Evolutionary conservation across 1,140 invertebrate genomes (phyloP).

Genomic region (Heterodera schachtii): DNA sequence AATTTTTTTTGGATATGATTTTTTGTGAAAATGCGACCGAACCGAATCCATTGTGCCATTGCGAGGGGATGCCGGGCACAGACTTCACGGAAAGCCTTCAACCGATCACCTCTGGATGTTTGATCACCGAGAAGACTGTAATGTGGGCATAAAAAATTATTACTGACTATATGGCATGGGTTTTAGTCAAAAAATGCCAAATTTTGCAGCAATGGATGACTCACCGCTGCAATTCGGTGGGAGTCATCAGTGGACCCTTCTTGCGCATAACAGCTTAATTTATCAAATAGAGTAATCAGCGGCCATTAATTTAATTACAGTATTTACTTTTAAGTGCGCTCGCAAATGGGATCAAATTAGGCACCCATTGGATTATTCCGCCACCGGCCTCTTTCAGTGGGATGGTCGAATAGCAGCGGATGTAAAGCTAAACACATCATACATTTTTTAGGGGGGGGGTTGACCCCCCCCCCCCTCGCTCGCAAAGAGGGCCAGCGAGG

Average conservation of each 20-base stretch:
- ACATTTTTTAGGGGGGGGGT: too few relatives aligned
- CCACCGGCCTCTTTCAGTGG: slow-evolving; percentile 81
- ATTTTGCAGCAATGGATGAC: neutral
- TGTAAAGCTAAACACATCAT: slow-evolving; percentile 55
- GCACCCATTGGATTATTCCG: slow-evolving; percentile 92
- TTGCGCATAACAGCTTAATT: neutral
- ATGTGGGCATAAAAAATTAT: neutral
- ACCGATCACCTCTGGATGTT: slow-evolving; percentile 28
- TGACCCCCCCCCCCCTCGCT: too few relatives aligned
- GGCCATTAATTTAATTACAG: neutral
- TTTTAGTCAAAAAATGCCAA: neutral
- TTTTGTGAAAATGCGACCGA: slow-evolving; percentile 21
- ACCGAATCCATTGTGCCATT: slow-evolving; percentile 72
- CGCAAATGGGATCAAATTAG: slow-evolving; percentile 80
- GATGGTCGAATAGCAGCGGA: slow-evolving; percentile 72
- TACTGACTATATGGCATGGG: too few relatives aligned
- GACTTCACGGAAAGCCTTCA: slow-evolving; percentile 31
- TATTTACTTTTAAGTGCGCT: neutral
- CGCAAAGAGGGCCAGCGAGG: too few relatives aligned
- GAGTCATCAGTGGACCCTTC: slow-evolving; percentile 51
- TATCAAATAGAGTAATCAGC: neutral
- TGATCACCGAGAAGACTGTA: neutral
- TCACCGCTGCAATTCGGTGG: slow-evolving; percentile 12
- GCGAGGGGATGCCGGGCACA: slow-evolving; percentile 48
- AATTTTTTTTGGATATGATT: too few relatives aligned